phyloP scores from a whole-genome alignment of 2,888 invertebrate species.

The Ochropacha duplaris region DNA sequence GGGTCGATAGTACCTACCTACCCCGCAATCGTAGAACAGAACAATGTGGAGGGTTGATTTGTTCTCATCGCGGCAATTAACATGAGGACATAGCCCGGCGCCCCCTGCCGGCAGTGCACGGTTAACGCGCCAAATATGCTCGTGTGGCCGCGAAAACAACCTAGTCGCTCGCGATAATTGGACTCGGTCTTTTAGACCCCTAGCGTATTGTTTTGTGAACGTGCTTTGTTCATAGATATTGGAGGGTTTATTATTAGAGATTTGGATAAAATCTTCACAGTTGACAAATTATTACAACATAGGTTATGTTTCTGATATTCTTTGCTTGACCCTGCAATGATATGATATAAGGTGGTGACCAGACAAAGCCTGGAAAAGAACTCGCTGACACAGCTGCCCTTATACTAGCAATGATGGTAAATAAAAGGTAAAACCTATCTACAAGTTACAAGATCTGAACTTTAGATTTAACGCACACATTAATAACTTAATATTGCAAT shows the following conservation, averaged over 20 bases:
- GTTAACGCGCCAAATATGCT: constrained; percentile 53
- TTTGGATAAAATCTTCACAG: background rate
- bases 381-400: too few relatives aligned
- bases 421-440: too few relatives aligned
- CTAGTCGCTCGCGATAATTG: constrained; percentile 21
- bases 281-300: too few relatives aligned
- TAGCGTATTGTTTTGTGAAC: constrained; percentile 23
- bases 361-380: too few relatives aligned
- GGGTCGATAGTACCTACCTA: constrained; percentile 24
- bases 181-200: constrained; percentile 19
- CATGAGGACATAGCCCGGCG: constrained; percentile 34
- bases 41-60: constrained; percentile 8
- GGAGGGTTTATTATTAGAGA: background rate
- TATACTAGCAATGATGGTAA: too few relatives aligned
- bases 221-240: constrained; percentile 11
- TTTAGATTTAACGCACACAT: too few relatives aligned
- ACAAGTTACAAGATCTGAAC: too few relatives aligned
- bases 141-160: constrained; percentile 37
- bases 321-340: too few relatives aligned
- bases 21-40: constrained; percentile 4
- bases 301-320: too few relatives aligned
- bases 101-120: constrained; percentile 13
- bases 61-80: constrained; percentile 39
- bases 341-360: too few relatives aligned
- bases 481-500: too few relatives aligned